phyloP scores from a whole-genome alignment of 1,140 invertebrate species.

The Frieseomelitta varia region DNA sequence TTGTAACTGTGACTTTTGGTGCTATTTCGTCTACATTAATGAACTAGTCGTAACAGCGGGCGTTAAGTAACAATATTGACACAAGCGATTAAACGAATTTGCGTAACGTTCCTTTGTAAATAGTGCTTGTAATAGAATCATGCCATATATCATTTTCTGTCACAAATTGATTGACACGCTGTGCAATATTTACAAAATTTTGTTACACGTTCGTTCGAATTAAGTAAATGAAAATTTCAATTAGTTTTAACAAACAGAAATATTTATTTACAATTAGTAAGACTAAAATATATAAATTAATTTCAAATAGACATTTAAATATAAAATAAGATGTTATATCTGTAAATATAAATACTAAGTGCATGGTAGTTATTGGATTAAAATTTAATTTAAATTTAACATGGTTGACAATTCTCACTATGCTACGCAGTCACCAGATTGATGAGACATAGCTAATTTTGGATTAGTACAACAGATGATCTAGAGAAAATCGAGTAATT shows the following conservation, averaged over 20 bases:
- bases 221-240: no score
- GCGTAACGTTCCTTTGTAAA: neutral
- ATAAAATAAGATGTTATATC: neutral
- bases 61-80: neutral
- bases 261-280: no score
- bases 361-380: no score
- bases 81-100: neutral
- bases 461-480: neutral
- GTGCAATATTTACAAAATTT: no score
- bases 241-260: no score
- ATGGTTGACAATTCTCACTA: neutral
- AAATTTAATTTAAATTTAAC: neutral
- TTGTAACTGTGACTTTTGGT: conserved; percentile 16
- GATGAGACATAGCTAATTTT: neutral
- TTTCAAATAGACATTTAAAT: no score
- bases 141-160: neutral
- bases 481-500: no score
- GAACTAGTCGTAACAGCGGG: neutral
- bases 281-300: no score
- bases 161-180: neutral
- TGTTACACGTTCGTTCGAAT: no score
- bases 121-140: neutral
- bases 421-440: neutral
- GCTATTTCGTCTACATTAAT: neutral
- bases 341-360: neutral